Evolutionary conservation across 1,140 invertebrate species (phyloP).

Genomic region (Lordiphosa mommai): DNA sequence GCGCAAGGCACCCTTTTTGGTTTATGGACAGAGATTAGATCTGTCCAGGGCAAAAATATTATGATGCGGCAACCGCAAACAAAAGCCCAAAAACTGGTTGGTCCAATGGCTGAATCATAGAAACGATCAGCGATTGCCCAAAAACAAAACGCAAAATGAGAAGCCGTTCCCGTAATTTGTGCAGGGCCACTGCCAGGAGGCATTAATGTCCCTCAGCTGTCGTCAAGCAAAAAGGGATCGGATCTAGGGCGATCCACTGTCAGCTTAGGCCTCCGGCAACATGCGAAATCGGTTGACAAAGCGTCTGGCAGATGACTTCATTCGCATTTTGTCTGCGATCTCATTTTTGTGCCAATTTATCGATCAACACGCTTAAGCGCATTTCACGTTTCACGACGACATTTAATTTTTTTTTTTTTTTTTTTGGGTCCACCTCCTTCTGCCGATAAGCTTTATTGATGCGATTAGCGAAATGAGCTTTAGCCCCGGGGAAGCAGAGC

Average conservation of each 20-base stretch:
- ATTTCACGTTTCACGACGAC: slow-evolving; percentile 45
- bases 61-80: slow-evolving; percentile 58
- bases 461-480: slow-evolving; percentile 76
- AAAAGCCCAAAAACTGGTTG: slow-evolving; percentile 22
- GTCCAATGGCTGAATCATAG: slow-evolving; percentile 72
- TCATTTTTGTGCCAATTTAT: slow-evolving; percentile 69
- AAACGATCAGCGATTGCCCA: slow-evolving; percentile 63
- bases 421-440: slow-evolving; percentile 1
- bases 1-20: slow-evolving; percentile 45
- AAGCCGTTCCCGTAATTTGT: slow-evolving; percentile 33
- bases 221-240: slow-evolving; percentile 25
- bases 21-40: slow-evolving; percentile 62
- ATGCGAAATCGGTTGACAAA: slow-evolving; percentile 70
- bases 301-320: slow-evolving; percentile 69
- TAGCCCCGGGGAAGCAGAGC: slow-evolving; percentile 23
- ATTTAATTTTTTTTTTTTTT: slow-evolving; percentile 46
- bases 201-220: slow-evolving; percentile 75
- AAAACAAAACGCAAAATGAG: slow-evolving; percentile 12
- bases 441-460: slow-evolving; percentile 71
- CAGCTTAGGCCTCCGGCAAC: slow-evolving; percentile 66
- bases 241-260: slow-evolving; percentile 64
- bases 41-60: slow-evolving; percentile 75
- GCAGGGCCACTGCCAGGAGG: slow-evolving; percentile 64
- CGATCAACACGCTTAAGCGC: slow-evolving; percentile 75
- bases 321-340: slow-evolving; percentile 61